These are phyloP conservation scores for Dexiosoma caninum DNA, from an alignment of 2,888 invertebrate species.

Conservation along the genomic window DNA sequence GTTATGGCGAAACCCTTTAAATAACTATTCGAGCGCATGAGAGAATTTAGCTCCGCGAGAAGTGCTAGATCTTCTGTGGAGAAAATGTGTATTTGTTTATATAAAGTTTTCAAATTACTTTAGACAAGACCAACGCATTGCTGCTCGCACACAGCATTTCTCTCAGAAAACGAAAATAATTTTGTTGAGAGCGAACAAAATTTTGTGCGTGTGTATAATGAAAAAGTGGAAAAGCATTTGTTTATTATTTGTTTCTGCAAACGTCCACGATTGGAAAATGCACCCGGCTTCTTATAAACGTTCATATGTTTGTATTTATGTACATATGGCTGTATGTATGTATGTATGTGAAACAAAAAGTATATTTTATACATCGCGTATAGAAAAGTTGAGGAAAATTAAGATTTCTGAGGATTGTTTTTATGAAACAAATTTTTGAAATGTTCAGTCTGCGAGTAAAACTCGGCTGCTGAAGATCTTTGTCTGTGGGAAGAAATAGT, in stretches of 20 bases:
- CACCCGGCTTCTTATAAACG: slow-evolving; percentile 49
- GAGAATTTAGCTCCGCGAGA: background rate
- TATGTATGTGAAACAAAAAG: background rate
- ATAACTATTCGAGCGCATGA: too few species aligned
- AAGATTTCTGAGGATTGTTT: slow-evolving; percentile 22
- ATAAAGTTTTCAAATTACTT: background rate
- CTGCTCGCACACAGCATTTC: background rate
- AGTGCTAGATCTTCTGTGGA: background rate
- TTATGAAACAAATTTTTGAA: slow-evolving; percentile 37
- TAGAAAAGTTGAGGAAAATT: slow-evolving; percentile 27
- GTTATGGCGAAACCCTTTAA: too few species aligned
- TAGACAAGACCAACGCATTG: slow-evolving; percentile 28
- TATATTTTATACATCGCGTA: slow-evolving; percentile 9
- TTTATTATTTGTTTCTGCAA: background rate
- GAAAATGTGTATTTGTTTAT: background rate
- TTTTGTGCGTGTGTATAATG: background rate
- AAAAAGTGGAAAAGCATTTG: background rate
- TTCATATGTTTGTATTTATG: background rate
- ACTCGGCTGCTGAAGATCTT: slow-evolving; percentile 51
- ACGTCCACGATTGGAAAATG: slow-evolving; percentile 40
- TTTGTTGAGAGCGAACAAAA: slow-evolving; percentile 11
- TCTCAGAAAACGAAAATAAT: background rate
- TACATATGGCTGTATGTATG: background rate
- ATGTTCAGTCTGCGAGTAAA: slow-evolving; percentile 51
- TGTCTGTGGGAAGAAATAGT: slow-evolving; percentile 18